Percentiles rank a stretch among this genome's conserved stretches.
These are phyloP conservation scores for Fukomys damarensis DNA, from an alignment of 2,113 vertebrate species.

Conservation along the genomic window DNA sequence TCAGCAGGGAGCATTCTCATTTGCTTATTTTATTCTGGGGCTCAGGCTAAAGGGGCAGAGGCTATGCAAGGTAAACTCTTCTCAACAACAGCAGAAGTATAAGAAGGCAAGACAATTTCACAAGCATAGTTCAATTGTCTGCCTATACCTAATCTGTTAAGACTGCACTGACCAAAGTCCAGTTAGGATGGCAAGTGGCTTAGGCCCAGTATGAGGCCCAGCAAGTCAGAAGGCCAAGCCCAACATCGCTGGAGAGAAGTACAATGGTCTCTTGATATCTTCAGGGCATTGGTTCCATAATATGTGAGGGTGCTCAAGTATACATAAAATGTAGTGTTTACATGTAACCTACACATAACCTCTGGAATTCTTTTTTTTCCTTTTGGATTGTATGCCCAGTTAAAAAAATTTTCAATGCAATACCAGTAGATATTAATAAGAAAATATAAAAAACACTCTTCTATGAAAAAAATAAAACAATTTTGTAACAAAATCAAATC, in stretches of 20 bases:
- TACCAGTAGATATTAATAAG: background rate
- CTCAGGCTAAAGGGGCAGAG: background rate
- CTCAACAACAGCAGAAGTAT: background rate
- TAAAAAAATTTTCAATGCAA: background rate
- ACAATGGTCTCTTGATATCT: background rate
- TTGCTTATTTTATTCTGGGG: slow-evolving; percentile 19
- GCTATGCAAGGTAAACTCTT: background rate
- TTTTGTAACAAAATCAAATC: background rate
- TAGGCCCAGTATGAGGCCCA: background rate
- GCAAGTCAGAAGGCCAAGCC: background rate
- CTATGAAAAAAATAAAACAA: background rate
- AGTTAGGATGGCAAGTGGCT: background rate
- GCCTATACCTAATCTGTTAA: background rate
- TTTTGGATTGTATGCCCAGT: background rate
- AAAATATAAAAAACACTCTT: background rate
- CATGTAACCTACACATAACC: background rate
- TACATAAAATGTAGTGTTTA: background rate
- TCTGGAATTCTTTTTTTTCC: background rate
- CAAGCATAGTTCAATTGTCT: background rate
- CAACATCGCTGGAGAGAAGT: background rate
- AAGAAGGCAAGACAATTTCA: background rate
- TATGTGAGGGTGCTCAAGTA: background rate
- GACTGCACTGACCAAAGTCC: background rate
- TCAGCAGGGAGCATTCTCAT: background rate
- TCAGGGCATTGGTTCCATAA: background rate